phyloP scores from a whole-genome alignment of 2,888 invertebrate species.

The Stenurella melanura region DNA sequence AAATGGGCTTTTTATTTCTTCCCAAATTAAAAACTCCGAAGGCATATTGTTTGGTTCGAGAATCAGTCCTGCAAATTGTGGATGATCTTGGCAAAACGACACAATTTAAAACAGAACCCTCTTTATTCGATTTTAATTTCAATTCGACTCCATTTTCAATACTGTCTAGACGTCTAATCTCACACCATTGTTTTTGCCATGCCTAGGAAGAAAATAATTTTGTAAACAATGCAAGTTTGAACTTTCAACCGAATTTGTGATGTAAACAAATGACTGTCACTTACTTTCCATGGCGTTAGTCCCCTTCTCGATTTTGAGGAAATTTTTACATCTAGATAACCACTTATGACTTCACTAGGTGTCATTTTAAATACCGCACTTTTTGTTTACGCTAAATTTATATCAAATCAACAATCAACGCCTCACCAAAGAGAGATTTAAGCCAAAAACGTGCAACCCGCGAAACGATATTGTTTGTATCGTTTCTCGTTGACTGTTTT shows the following conservation, averaged over 20 bases:
- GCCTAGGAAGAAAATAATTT: slow-evolving; percentile 71
- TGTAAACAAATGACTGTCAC: slow-evolving; percentile 44
- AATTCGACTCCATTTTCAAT: slow-evolving; percentile 76
- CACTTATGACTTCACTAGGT: slow-evolving; percentile 72
- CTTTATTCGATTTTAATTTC: slow-evolving; percentile 75
- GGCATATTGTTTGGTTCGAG: slow-evolving; percentile 80
- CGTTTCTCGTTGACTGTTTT: too few relatives aligned
- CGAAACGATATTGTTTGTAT: too few relatives aligned
- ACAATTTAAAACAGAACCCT: slow-evolving; percentile 70
- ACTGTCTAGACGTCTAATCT: slow-evolving; percentile 76
- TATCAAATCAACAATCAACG: background rate
- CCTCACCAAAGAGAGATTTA: too few relatives aligned
- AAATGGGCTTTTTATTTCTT: slow-evolving; percentile 77
- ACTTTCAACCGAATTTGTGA: background rate
- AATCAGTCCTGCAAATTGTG: slow-evolving; percentile 79
- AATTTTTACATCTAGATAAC: slow-evolving; percentile 80
- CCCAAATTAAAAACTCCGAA: slow-evolving; percentile 80
- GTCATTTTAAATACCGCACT: slow-evolving; percentile 21
- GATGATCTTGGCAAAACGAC: slow-evolving; percentile 78
- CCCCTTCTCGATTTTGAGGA: slow-evolving; percentile 78
- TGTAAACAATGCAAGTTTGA: slow-evolving; percentile 36
- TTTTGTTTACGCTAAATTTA: background rate
- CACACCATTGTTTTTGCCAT: slow-evolving; percentile 82
- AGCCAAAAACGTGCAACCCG: too few relatives aligned
- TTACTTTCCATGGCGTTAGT: slow-evolving; percentile 80